Percentiles rank a stretch among this genome's conserved stretches.
Conservation (phyloP, 2,797 vertebrate species). For the Enteromius radiatus region DNA sequence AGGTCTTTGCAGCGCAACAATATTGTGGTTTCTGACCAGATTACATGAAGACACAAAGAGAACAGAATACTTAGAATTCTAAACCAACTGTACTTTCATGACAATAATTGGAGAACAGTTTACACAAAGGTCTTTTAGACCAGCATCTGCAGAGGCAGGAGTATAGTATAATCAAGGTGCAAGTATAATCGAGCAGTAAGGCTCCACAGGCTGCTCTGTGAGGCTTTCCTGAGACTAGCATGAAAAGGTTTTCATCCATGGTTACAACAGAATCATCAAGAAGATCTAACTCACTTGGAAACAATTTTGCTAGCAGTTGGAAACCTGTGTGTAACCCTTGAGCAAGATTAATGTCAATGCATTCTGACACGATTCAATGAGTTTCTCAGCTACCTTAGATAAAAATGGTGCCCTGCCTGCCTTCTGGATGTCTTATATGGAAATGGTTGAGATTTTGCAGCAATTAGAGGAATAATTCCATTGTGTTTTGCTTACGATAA, state of each 20-base stretch:
- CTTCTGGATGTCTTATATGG: conserved; percentile 3
- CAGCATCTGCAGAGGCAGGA: neutral
- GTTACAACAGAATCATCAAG: neutral
- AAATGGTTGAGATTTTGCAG: conserved; percentile 17
- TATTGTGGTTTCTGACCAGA: neutral
- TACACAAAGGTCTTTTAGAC: no score
- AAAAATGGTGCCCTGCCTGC: neutral
- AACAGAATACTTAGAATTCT: neutral
- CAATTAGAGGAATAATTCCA: neutral
- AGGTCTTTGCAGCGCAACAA: neutral
- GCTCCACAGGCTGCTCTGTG: neutral
- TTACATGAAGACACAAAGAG: neutral
- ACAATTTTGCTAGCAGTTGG: neutral
- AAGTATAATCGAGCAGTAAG: neutral
- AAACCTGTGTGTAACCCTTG: neutral
- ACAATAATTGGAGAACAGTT: neutral
- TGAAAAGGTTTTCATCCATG: neutral
- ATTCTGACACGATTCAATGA: neutral
- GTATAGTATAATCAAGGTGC: no score
- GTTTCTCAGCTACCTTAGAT: neutral
- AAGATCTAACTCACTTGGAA: neutral
- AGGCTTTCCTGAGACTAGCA: neutral
- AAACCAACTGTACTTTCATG: neutral
- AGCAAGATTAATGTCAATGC: neutral
- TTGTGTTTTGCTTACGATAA: no score